Percentiles rank a stretch among this genome's conserved stretches.
Evolutionary conservation across 2,113 vertebrate genomes (phyloP).

Genomic region (Cinclus cinclus): DNA sequence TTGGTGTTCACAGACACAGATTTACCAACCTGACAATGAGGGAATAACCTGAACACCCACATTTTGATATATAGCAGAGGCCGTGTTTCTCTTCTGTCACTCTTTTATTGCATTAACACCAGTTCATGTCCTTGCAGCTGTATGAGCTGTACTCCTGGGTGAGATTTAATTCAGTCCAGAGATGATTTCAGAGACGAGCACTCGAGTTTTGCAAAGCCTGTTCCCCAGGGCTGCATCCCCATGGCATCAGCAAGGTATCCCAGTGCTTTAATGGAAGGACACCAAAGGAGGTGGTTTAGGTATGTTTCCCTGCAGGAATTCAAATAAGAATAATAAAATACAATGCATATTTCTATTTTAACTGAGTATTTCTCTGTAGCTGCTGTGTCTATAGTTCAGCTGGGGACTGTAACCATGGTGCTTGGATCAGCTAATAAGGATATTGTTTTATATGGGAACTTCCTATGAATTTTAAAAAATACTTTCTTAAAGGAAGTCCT

Average conservation of each 20-base stretch:
- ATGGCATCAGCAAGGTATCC: neutral
- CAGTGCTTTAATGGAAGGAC: neutral
- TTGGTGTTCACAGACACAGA: accelerated
- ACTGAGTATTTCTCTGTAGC: neutral
- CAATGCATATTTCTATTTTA: accelerated
- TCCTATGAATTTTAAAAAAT: neutral
- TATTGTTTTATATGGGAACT: neutral
- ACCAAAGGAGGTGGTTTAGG: neutral
- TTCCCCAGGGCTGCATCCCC: neutral
- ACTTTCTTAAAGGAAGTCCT: neutral
- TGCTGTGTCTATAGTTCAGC: neutral
- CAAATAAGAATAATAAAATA: neutral
- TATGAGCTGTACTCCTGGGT: neutral
- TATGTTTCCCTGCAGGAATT: neutral
- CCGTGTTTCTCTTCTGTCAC: accelerated
- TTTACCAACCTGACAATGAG: neutral
- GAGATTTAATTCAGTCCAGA: neutral
- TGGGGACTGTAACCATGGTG: neutral
- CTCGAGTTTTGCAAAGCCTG: neutral
- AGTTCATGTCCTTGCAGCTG: neutral
- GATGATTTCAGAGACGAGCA: neutral
- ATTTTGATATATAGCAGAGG: accelerated
- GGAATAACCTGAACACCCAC: neutral
- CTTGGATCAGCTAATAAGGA: neutral
- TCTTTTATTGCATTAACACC: neutral